Conservation (phyloP, 2,888 invertebrate species). For the Mesorhabditis sp. region DNA sequence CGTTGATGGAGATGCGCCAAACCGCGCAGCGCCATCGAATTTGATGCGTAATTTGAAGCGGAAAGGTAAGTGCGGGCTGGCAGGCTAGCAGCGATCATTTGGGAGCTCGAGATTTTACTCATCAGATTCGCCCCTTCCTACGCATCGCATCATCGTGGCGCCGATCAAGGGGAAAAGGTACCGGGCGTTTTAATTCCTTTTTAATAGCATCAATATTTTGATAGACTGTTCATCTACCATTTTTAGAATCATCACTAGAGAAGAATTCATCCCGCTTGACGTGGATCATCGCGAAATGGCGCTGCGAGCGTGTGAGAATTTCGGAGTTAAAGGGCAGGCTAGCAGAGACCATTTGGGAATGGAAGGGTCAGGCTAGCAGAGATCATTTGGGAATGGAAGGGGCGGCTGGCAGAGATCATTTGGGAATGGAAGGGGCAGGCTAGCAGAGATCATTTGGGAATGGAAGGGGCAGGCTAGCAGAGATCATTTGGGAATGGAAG, state of each 20-base stretch:
- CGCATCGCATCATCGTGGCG: slow-evolving; percentile 21
- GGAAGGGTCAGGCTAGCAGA: no score
- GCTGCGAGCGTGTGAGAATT: neutral
- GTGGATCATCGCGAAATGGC: neutral
- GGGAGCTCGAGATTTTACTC: neutral
- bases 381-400: no score
- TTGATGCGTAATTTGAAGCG: neutral
- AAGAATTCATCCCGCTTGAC: neutral
- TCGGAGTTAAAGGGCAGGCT: neutral
- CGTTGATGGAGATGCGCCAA: neutral
- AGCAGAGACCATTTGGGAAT: no score
- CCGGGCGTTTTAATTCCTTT: neutral
- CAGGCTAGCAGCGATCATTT: neutral
- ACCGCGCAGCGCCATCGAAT: slow-evolving; percentile 5
- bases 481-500: no score
- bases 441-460: no score
- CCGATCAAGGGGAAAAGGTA: slow-evolving; percentile 24
- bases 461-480: no score
- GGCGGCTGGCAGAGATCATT: no score
- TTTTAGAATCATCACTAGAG: neutral
- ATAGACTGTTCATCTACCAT: neutral
- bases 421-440: no score
- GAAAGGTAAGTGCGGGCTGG: neutral
- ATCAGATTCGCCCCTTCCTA: neutral
- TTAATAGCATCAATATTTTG: neutral